Percentiles rank a stretch among this genome's conserved stretches.
Evolutionary conservation across 2,797 vertebrate genomes (phyloP).

Genomic region (Rhabdomys pumilio): DNA sequence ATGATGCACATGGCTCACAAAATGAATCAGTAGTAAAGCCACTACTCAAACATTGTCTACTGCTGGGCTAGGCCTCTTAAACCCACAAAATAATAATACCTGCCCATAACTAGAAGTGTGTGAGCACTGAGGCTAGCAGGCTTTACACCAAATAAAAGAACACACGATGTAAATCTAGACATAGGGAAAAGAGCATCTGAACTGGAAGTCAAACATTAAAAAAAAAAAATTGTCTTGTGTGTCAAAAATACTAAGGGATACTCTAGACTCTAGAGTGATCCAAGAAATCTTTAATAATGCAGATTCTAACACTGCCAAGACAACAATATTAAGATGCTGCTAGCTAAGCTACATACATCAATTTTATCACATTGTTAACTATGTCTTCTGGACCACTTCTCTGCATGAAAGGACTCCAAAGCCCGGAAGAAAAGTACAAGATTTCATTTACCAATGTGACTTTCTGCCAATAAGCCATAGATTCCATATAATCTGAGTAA

Average conservation of each 20-base stretch:
- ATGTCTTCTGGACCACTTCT: slow-evolving; percentile 9
- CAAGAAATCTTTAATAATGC: not conserved
- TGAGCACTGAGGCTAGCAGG: not conserved
- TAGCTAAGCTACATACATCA: not conserved
- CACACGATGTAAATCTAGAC: not conserved
- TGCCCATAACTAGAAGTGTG: not conserved
- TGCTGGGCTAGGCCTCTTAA: not conserved
- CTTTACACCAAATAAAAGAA: not conserved
- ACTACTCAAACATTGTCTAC: not conserved
- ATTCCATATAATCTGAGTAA: not conserved
- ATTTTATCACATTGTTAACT: not conserved
- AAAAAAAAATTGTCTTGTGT: not conserved
- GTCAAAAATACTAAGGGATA: not conserved
- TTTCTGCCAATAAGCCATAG: slow-evolving; percentile 1
- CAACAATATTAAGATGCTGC: not conserved
- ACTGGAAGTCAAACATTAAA: not conserved
- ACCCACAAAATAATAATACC: not conserved
- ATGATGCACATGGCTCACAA: not conserved
- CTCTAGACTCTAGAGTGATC: not conserved
- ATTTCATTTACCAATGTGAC: slow-evolving; percentile 58
- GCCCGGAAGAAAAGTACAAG: slow-evolving; percentile 19
- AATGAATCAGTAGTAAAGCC: not conserved
- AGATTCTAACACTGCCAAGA: not conserved
- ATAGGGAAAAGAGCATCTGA: not conserved
- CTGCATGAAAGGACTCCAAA: not conserved